Conservation (phyloP, 53 echinoderm and acorn worm species). For the Echinometra lucunter region DNA sequence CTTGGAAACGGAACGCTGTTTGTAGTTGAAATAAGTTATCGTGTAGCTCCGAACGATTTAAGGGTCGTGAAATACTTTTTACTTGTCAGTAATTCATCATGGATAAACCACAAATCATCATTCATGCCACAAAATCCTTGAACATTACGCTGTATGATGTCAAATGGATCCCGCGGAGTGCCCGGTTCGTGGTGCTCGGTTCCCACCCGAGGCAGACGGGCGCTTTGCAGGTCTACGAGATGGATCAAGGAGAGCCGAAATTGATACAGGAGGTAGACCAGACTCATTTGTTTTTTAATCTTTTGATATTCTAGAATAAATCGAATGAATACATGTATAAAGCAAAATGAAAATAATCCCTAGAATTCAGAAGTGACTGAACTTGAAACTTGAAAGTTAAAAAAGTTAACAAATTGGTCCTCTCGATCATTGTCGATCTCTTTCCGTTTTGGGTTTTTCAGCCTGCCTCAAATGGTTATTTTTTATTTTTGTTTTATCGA, state of each 20-base stretch:
- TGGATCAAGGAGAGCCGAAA: slow-evolving; percentile 81
- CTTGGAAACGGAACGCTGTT: slow-evolving; percentile 11
- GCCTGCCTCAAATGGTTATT: too few relatives aligned
- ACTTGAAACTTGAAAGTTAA: too few relatives aligned
- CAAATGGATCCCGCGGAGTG: slow-evolving; percentile 96
- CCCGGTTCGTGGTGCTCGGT: slow-evolving; percentile 96
- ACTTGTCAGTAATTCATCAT: background rate
- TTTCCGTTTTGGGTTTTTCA: too few relatives aligned
- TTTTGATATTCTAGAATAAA: too few relatives aligned
- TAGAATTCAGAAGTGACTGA: too few relatives aligned
- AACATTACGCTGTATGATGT: slow-evolving; percentile 90
- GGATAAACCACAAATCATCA: slow-evolving; percentile 96
- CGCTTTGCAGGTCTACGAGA: slow-evolving; percentile 88
- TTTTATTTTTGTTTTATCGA: too few relatives aligned
- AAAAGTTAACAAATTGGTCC: too few relatives aligned
- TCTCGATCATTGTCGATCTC: too few relatives aligned
- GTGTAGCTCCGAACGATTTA: background rate
- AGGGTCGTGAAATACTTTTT: background rate
- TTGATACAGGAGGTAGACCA: slow-evolving; percentile 85
- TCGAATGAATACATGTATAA: too few relatives aligned
- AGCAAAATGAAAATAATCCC: too few relatives aligned
- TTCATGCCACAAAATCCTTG: slow-evolving; percentile 89
- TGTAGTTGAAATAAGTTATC: background rate
- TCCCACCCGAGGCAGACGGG: slow-evolving; percentile 93
- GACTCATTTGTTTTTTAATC: too few relatives aligned